These are phyloP conservation scores for Monochamus saltuarius DNA, from an alignment of 1,140 invertebrate genomes.

Conservation along the genomic window DNA sequence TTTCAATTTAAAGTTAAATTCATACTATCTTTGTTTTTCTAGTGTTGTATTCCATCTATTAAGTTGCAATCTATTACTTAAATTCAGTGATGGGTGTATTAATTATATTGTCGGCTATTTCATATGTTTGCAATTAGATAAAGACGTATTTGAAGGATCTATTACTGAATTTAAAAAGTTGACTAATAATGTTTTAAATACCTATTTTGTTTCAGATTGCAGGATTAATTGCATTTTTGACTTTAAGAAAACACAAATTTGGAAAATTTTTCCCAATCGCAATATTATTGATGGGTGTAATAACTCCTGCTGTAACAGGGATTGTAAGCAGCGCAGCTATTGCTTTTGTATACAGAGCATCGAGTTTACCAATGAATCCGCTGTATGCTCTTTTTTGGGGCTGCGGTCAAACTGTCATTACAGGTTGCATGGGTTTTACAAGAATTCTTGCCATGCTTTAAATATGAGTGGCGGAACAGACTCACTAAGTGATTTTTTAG, in stretches of 20 bases:
- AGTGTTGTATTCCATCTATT: neutral
- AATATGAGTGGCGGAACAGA: conserved; percentile 34
- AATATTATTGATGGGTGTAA: conserved; percentile 84
- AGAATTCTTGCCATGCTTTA: conserved; percentile 90
- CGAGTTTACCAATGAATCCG: conserved; percentile 83
- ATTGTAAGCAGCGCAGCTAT: conserved; percentile 90
- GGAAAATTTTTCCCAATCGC: conserved; percentile 89
- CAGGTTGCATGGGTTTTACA: conserved; percentile 86
- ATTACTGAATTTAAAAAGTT: no score
- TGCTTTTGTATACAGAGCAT: conserved; percentile 88
- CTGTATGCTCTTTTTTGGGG: conserved; percentile 92
- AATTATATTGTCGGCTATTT: no score
- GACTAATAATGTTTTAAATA: no score
- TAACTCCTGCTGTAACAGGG: conserved; percentile 82
- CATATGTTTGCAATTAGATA: no score
- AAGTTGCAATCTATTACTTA: no score
- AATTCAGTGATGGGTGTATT: no score
- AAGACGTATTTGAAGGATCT: no score
- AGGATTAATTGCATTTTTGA: conserved; percentile 85
- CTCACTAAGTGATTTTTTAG: conserved; percentile 7
- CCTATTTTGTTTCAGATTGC: conserved; percentile 61
- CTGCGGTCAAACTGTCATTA: conserved; percentile 86
- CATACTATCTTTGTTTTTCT: neutral
- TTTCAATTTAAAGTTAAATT: no score
- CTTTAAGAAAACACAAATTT: conserved; percentile 88